These are phyloP conservation scores for Aricia artaxerxes DNA, from an alignment of 2,888 invertebrate genomes.

Conservation along the genomic window DNA sequence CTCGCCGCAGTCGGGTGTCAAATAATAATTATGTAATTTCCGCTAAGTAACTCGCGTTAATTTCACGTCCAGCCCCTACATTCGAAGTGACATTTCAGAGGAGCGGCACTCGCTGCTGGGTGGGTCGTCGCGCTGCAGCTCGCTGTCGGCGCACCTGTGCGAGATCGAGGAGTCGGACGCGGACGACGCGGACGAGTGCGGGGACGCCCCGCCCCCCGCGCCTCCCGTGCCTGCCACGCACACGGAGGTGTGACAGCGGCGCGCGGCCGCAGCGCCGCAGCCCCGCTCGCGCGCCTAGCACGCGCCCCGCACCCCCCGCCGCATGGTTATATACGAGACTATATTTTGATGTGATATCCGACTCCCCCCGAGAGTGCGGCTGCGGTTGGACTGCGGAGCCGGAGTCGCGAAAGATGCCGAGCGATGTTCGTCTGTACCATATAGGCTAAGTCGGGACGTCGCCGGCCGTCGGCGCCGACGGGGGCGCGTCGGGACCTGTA, in stretches of 20 bases:
- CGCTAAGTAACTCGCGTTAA: too few relatives aligned
- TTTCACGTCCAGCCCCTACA: too few relatives aligned
- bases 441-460: slow-evolving; percentile 14
- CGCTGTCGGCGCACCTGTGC: slow-evolving; percentile 92
- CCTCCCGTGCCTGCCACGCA: slow-evolving; percentile 38
- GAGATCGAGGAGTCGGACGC: slow-evolving; percentile 95
- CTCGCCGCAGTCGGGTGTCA: neutral
- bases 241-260: slow-evolving; percentile 40
- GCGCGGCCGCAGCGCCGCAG: slow-evolving; percentile 42
- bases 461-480: neutral
- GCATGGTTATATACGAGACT: neutral
- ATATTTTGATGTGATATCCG: slow-evolving; percentile 12
- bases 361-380: neutral
- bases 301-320: slow-evolving; percentile 36
- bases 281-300: slow-evolving; percentile 23
- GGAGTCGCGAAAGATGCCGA: neutral
- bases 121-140: slow-evolving; percentile 85
- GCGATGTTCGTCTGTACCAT: slow-evolving; percentile 13
- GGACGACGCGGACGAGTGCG: slow-evolving; percentile 61
- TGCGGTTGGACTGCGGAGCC: neutral
- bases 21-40: too few relatives aligned
- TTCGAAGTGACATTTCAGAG: slow-evolving; percentile 65
- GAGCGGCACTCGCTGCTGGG: slow-evolving; percentile 88
- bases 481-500: slow-evolving; percentile 6
- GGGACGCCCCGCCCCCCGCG: slow-evolving; percentile 41